Evolutionary conservation across 2,888 invertebrate genomes (phyloP).

Genomic region (Drosophila neoperkinsi): DNA sequence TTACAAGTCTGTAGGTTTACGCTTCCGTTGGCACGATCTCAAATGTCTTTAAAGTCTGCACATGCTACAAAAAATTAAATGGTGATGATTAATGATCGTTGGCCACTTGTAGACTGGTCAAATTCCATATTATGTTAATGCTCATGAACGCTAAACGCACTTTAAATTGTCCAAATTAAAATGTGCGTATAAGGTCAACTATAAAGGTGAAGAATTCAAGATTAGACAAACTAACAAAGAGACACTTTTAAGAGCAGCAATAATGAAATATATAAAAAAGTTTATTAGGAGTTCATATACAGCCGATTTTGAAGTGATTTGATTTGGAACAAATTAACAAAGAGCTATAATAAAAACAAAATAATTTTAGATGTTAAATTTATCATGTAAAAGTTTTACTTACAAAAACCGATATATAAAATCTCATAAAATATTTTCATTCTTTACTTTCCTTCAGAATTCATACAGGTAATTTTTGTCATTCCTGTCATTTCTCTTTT

Average conservation of each 20-base stretch:
- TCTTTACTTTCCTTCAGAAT: not conserved
- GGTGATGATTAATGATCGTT: conserved; percentile 44
- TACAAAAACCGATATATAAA: not conserved
- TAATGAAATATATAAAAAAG: not conserved
- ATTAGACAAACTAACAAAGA: not conserved
- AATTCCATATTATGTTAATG: conserved; percentile 27
- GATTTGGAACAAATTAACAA: not conserved
- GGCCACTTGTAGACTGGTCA: conserved; percentile 12
- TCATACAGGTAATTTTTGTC: not conserved
- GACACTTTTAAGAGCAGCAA: conserved; percentile 3
- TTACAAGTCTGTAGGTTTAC: conserved; percentile 22
- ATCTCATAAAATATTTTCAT: not conserved
- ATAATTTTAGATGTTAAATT: not conserved
- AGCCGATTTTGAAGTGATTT: not conserved
- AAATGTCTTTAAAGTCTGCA: conserved; percentile 22
- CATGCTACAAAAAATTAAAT: not conserved
- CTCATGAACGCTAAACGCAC: conserved; percentile 24
- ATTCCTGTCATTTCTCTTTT: conserved; percentile 14
- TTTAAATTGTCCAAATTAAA: conserved; percentile 29
- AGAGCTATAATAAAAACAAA: not conserved
- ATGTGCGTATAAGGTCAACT: conserved; percentile 51
- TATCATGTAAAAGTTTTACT: not conserved
- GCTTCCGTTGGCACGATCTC: conserved; percentile 53
- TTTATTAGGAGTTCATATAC: not conserved
- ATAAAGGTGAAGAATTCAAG: conserved; percentile 18